Evolutionary conservation across 1,140 invertebrate genomes (phyloP).

Genomic region (Anastatus disparis): DNA sequence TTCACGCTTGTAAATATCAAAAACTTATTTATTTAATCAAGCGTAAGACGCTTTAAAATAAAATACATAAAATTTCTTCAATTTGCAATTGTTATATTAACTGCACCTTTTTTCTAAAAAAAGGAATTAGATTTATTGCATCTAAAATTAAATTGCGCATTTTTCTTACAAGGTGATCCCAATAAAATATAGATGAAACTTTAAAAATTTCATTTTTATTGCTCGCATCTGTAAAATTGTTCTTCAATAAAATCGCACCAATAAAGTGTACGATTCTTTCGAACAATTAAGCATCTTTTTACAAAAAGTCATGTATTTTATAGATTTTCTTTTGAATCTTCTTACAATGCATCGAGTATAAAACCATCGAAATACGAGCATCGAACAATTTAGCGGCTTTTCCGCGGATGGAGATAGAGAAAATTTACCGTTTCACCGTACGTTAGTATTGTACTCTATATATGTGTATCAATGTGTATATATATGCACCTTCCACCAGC

Average conservation of each 20-base stretch:
- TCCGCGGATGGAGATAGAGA: slow-evolving; percentile 35
- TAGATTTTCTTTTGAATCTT: too few species aligned
- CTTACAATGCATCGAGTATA: too few species aligned
- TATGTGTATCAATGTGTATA: slow-evolving; percentile 23
- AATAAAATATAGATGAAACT: too few species aligned
- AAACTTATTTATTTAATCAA: too few species aligned
- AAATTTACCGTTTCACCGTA: background rate
- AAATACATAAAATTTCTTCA: too few species aligned
- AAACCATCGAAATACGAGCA: slow-evolving; percentile 19
- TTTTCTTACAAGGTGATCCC: too few species aligned
- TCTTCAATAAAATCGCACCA: slow-evolving; percentile 13
- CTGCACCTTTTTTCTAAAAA: too few species aligned
- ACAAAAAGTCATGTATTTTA: slow-evolving; percentile 4
- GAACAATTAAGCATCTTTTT: slow-evolving; percentile 17
- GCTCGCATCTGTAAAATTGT: slow-evolving; percentile 6
- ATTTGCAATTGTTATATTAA: too few species aligned
- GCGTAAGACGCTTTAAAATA: too few species aligned
- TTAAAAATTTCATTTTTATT: slow-evolving; percentile 22
- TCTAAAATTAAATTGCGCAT: too few species aligned
- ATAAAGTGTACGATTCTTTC: slow-evolving; percentile 17
- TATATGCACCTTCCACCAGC: slow-evolving; percentile 56
- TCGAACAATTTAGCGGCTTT: slow-evolving; percentile 35
- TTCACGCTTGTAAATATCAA: too few species aligned
- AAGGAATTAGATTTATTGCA: too few species aligned
- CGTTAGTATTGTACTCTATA: slow-evolving; percentile 42